These are phyloP conservation scores for Heliconius ethilla DNA, from an alignment of 2,888 invertebrate genomes.

Conservation along the genomic window DNA sequence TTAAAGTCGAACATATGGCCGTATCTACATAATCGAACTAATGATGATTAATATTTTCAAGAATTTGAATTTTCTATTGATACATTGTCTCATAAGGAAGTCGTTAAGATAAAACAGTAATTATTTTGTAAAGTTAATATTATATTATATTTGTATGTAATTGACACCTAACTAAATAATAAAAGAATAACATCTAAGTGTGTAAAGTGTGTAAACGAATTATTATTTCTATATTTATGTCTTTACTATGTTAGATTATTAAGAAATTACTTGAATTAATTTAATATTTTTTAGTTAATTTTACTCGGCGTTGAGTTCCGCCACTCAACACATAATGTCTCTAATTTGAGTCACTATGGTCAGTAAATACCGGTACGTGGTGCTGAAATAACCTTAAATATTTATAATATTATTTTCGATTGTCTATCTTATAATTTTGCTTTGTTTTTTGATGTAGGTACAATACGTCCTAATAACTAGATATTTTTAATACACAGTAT, in stretches of 20 bases:
- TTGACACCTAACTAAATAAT: not conserved
- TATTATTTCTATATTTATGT: not conserved
- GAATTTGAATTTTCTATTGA: slow-evolving; percentile 25
- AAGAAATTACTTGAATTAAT: too few species aligned
- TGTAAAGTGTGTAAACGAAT: not conserved
- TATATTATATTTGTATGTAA: not conserved
- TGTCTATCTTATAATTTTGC: too few species aligned
- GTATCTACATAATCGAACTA: slow-evolving; percentile 20
- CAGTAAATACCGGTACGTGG: too few species aligned
- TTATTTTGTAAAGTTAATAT: slow-evolving; percentile 21
- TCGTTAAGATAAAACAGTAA: slow-evolving; percentile 16
- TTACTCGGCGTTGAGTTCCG: not conserved
- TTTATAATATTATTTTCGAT: too few species aligned
- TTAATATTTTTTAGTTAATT: too few species aligned
- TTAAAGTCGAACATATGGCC: not conserved
- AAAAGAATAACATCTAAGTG: not conserved
- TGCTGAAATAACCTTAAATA: too few species aligned
- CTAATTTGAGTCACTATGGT: too few species aligned
- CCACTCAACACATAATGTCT: too few species aligned
- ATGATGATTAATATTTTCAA: slow-evolving; percentile 23
- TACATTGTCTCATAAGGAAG: slow-evolving; percentile 22
- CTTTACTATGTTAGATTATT: too few species aligned
- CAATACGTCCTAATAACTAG: too few species aligned
- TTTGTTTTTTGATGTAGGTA: too few species aligned
- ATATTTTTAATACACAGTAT: not conserved